Evolutionary conservation across 2,888 invertebrate species (phyloP).

Genomic region (Xanthorhoe spadicearia): DNA sequence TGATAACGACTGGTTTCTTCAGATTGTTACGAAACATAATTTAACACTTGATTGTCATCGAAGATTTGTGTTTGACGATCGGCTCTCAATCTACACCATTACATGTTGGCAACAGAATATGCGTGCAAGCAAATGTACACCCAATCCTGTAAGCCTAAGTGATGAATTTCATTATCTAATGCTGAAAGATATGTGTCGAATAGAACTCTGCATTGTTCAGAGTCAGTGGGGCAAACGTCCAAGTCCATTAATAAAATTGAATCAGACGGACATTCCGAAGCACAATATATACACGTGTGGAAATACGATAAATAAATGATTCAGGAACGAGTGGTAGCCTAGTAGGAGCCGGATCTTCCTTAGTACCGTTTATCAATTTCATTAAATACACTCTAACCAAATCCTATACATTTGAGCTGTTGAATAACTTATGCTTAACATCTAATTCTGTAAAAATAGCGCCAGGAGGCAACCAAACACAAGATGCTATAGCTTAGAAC

Average conservation of each 20-base stretch:
- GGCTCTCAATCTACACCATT: constrained; percentile 36
- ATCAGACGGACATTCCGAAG: constrained; percentile 82
- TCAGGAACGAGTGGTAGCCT: constrained; percentile 40
- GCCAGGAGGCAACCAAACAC: no score
- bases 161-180: constrained; percentile 55
- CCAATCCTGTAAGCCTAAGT: constrained; percentile 58
- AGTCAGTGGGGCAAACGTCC: constrained; percentile 83
- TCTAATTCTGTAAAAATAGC: no score
- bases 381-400: neutral
- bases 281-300: constrained; percentile 79
- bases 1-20: neutral
- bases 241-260: constrained; percentile 85
- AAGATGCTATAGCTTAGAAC: no score
- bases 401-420: neutral
- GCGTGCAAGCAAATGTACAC: constrained; percentile 52
- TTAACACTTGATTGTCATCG: constrained; percentile 1
- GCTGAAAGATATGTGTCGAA: constrained; percentile 67
- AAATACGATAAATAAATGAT: constrained; percentile 67
- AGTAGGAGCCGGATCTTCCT: constrained; percentile 31
- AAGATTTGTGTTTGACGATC: constrained; percentile 4
- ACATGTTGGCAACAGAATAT: constrained; percentile 48
- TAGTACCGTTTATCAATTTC: neutral
- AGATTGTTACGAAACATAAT: neutral
- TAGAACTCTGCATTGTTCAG: constrained; percentile 70
- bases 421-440: no score